Percentiles rank a stretch among this genome's conserved stretches.
phyloP scores from a whole-genome alignment of 2,888 invertebrate species.

The Agrotis puta region DNA sequence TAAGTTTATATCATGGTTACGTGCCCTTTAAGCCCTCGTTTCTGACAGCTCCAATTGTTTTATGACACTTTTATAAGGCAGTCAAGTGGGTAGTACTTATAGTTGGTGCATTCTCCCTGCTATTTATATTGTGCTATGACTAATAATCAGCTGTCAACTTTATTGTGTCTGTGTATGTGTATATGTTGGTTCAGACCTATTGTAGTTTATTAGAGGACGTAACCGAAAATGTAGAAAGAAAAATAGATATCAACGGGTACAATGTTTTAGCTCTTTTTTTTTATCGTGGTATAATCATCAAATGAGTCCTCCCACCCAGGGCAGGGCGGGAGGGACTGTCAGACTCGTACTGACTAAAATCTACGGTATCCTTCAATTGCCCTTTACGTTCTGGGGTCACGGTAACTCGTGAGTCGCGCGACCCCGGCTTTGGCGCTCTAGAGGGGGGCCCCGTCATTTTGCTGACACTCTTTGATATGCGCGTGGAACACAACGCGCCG shows the following conservation, averaged over 20 bases:
- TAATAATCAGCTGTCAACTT: conserved; percentile 2
- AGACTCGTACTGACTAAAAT: too few relatives aligned
- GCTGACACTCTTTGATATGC: too few relatives aligned
- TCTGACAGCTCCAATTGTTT: conserved; percentile 49
- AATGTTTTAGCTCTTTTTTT: not conserved
- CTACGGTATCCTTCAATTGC: too few relatives aligned
- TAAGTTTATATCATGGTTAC: conserved; percentile 33
- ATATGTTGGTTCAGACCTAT: not conserved
- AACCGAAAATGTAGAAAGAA: not conserved
- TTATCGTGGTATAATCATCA: too few relatives aligned
- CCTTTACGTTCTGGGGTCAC: too few relatives aligned
- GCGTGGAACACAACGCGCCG: too few relatives aligned
- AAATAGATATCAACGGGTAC: not conserved
- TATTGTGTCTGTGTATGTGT: not conserved
- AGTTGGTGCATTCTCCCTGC: not conserved
- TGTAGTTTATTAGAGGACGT: not conserved
- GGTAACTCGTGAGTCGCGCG: too few relatives aligned
- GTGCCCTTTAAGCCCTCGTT: conserved; percentile 38
- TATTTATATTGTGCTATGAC: conserved; percentile 9
- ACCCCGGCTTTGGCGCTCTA: too few relatives aligned
- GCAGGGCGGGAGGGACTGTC: too few relatives aligned
- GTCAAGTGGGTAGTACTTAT: conserved; percentile 24
- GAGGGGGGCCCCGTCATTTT: too few relatives aligned
- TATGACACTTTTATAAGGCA: conserved; percentile 53
- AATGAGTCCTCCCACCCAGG: too few relatives aligned